These are phyloP conservation scores for Nycticorax nycticorax DNA, from an alignment of 2,113 vertebrate genomes.

Conservation along the genomic window DNA sequence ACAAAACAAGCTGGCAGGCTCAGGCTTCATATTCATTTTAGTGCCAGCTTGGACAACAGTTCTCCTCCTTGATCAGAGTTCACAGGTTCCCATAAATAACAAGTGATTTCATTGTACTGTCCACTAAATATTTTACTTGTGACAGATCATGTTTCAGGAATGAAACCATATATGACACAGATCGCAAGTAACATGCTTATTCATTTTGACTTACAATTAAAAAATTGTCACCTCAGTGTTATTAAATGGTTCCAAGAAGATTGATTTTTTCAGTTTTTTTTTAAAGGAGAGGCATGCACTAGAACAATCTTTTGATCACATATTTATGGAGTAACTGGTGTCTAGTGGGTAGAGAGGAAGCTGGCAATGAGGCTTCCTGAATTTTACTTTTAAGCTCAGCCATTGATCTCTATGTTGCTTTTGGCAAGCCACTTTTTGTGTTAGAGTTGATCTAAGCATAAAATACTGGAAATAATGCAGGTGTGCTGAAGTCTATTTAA, in stretches of 20 bases:
- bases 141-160: neutral
- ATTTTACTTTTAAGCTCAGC: neutral
- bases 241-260: neutral
- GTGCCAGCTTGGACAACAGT: neutral
- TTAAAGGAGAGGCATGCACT: neutral
- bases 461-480: neutral
- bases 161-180: neutral
- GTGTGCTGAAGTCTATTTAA: neutral
- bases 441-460: neutral
- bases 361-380: neutral
- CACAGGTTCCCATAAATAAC: slow-evolving; percentile 24
- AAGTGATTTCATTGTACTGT: neutral
- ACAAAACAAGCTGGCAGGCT: neutral
- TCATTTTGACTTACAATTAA: slow-evolving; percentile 42
- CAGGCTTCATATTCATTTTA: neutral
- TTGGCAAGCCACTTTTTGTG: neutral
- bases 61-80: neutral
- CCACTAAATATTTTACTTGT: slow-evolving; percentile 29
- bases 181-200: neutral
- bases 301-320: slow-evolving; percentile 2
- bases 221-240: neutral
- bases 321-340: neutral
- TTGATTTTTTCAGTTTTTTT: neutral
- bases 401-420: neutral
- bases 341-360: neutral